Evolutionary conservation across 2,113 vertebrate species (phyloP), one percentile per base, ranked within the genome.

Genomic region (Malaclemys terrapin): DNA sequence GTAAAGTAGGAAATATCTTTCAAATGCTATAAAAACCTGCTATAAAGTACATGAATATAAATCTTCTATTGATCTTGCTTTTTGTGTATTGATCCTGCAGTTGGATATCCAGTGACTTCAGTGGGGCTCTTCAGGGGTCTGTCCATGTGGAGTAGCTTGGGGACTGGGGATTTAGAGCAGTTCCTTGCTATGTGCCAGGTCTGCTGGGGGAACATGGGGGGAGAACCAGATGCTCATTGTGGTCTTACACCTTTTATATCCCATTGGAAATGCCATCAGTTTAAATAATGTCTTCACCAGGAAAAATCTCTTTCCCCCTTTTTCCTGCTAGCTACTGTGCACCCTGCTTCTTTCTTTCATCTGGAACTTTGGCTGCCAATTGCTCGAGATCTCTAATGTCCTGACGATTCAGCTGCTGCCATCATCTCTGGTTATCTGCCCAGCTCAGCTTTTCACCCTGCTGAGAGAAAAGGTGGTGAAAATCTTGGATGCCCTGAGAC

Each of bases 271-370:
- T 0, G 3, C 2, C 90, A 80, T 5, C 7, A 75, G 8, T 85
- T 88, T 38, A 53, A n/a, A 78, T 84, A 86, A 79, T 9, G 20
- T 49, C 1, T 22, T 5, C 79, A 47, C 50, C 2, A 5, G 89
- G 57, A 89, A 45, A 84, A 38, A 22, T 93, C 31, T 86, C 9
- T 87, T 72, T 38, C 89, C 50, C 54, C 86, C 20, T 91, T 96
- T 94, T 81, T 62, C 87, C 79, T n/a, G 54, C 35, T 94, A 98
- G 97, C 89, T 97, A 6, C 20, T 94, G 87, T 92, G 82, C 29
- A 13, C 81, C 31, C 45, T 84, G n/a, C 22, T 97, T 89, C 91
- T 82, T 31, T 95, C 96, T 84, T 42, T 97, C 56, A 49, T 38
- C 81, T 80, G 95, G 94, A 97, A 91, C 54, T 83, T 94, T 69